Evolutionary conservation across 1,140 invertebrate species (phyloP), one percentile per base, ranked within the genome.

Genomic region (Archivesica marissinica): DNA sequence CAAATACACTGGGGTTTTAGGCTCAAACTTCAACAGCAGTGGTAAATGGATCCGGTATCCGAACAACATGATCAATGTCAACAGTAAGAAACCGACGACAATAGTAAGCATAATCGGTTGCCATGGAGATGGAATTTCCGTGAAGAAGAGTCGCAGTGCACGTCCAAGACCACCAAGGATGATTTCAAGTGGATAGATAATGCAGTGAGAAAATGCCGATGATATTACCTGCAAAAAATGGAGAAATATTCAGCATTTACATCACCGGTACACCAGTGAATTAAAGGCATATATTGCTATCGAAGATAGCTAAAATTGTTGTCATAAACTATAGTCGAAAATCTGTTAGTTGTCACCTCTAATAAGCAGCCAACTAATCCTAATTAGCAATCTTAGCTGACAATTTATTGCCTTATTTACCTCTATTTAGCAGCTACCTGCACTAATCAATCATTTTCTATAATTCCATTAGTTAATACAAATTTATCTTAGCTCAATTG

Each of bases 41-140:
- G 91, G 91, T 11, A 91, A 39, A 41, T 85, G 74, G 17, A 93
- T 81, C 33, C 88, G 86, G 61, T 93, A 93, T 17, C 89, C 79
- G 76, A 87, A 91, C 20, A 78, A 23, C 86, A 91, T 89, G 2
- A 91, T 54, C 17, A 90, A 30, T 7, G 84, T 39, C 2, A 91
- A 3, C 0, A 91, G 25, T 3, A 86, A 52, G 15, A 88, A 59
- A 4, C 89, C 13, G 11, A 89, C 30, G 1, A 88, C 64, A 20
- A 88, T 30, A 30, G 90, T 28, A 11, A 93, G 59, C 76, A 92
- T 78, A 0, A 90, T 35, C n/a, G 89, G 92, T 56, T 93, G 92
- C 92, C 92, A 93, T 56, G 89, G 90, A 30, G 74, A 25, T 13
- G 92, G 92, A 78, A 93, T 92, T 54, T 93, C 88, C 0, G 59